A percentile compares a stretch with the other conserved stretches of the same genome.
Conservation (phyloP, 2,797 vertebrate species). For the Poeciliopsis presidionis region DNA sequence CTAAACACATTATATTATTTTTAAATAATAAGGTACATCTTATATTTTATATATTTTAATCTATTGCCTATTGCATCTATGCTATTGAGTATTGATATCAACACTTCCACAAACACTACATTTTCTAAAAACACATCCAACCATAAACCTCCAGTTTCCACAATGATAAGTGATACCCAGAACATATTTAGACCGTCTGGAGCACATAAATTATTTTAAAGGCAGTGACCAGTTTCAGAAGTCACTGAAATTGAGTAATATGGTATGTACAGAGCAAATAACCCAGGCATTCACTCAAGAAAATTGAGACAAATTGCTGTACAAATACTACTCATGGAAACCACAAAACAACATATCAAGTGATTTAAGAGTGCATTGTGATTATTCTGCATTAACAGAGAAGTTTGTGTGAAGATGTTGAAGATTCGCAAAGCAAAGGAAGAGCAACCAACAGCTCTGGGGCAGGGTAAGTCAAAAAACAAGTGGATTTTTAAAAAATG, state of each 20-base stretch:
- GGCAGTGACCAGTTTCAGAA: constrained; percentile 40
- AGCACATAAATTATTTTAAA: constrained; percentile 49
- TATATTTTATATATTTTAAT: background rate
- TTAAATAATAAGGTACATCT: background rate
- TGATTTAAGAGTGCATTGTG: background rate
- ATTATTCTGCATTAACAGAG: constrained; percentile 38
- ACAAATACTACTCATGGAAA: background rate
- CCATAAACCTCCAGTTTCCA: constrained; percentile 46
- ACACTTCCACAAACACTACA: background rate
- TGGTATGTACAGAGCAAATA: background rate
- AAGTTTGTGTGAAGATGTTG: constrained; percentile 70
- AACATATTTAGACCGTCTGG: constrained; percentile 45
- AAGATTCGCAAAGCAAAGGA: constrained; percentile 77
- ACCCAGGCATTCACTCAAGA: background rate
- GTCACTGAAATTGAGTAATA: background rate
- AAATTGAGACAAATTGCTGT: background rate
- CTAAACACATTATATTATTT: background rate
- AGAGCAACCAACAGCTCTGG: constrained; percentile 75
- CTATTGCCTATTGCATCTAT: background rate
- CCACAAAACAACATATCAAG: background rate
- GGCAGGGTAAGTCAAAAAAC: constrained; percentile 71
- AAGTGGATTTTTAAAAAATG: background rate
- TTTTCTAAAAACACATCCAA: constrained; percentile 52
- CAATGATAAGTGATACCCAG: constrained; percentile 47
- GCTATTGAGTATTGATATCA: no score